phyloP scores from a whole-genome alignment of 23 tunicate genomes.

The Halocynthia aurantium region DNA sequence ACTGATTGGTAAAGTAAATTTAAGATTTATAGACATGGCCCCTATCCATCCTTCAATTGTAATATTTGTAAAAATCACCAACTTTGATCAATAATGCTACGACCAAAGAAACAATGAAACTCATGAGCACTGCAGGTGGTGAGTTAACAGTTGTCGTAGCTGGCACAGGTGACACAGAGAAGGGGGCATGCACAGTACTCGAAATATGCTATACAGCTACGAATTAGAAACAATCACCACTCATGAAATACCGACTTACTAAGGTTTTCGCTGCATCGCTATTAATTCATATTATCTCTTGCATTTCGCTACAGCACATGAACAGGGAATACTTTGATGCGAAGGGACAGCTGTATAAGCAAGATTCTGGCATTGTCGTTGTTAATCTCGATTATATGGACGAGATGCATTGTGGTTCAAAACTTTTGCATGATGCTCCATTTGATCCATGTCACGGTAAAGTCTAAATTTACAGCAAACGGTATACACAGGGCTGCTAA shows the following conservation, averaged over 20 bases:
- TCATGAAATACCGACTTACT: background rate
- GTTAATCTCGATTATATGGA: slow-evolving; percentile 47
- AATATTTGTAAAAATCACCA: too few species aligned
- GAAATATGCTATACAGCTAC: too few species aligned
- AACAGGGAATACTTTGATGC: slow-evolving; percentile 47
- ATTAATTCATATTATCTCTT: background rate
- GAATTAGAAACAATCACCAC: background rate
- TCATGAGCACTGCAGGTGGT: too few species aligned
- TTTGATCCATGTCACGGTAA: slow-evolving; percentile 28
- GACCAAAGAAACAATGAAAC: too few species aligned
- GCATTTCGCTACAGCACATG: slow-evolving; percentile 47
- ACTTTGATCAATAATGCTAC: too few species aligned
- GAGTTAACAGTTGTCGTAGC: too few species aligned
- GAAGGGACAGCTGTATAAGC: slow-evolving; percentile 8
- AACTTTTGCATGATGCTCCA: slow-evolving; percentile 13
- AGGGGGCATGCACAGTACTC: too few species aligned
- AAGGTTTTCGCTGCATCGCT: background rate
- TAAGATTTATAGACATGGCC: too few species aligned
- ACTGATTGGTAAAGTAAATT: too few species aligned
- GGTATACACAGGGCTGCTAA: background rate
- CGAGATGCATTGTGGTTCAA: slow-evolving; percentile 15
- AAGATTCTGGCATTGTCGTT: slow-evolving; percentile 62
- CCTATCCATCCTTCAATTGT: too few species aligned
- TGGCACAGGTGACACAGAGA: too few species aligned
- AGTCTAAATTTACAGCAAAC: too few species aligned